phyloP scores from a whole-genome alignment of 2,888 invertebrate genomes.

The Autographa pulchrina region DNA sequence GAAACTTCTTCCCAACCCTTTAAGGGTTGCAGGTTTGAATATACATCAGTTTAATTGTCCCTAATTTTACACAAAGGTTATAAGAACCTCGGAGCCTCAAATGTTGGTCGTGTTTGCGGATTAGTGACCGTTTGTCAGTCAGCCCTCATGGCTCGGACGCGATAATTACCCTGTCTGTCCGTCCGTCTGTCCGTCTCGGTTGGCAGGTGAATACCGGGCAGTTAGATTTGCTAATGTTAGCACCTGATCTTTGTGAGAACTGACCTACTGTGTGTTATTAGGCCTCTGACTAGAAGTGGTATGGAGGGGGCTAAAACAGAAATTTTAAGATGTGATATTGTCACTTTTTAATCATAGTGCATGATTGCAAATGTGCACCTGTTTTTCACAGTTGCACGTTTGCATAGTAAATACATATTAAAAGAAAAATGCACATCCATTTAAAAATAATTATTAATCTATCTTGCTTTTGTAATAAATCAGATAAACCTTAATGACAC shows the following conservation, averaged over 20 bases:
- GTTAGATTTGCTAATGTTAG: neutral
- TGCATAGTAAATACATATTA: too few species aligned
- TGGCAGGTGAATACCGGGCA: neutral
- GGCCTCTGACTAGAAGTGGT: too few species aligned
- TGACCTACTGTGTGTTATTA: too few species aligned
- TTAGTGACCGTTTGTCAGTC: constrained; percentile 1
- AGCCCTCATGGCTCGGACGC: constrained; percentile 1
- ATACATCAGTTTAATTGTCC: neutral
- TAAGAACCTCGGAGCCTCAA: neutral
- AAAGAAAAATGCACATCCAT: too few species aligned
- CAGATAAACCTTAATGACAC: neutral
- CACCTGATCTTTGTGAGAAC: too few species aligned
- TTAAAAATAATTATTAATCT: too few species aligned
- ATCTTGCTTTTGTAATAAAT: neutral
- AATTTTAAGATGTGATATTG: too few species aligned
- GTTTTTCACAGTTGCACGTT: too few species aligned
- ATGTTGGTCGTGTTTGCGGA: neutral
- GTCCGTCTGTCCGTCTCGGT: neutral
- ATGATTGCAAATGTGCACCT: too few species aligned
- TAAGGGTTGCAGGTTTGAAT: neutral
- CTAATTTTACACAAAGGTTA: neutral
- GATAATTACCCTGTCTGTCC: neutral
- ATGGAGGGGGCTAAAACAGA: too few species aligned
- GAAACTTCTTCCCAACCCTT: neutral
- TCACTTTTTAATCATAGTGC: too few species aligned